Evolutionary conservation across 2,113 vertebrate species (phyloP), one percentile per base, ranked within the genome.

Genomic region (Cromileptes altivelis): DNA sequence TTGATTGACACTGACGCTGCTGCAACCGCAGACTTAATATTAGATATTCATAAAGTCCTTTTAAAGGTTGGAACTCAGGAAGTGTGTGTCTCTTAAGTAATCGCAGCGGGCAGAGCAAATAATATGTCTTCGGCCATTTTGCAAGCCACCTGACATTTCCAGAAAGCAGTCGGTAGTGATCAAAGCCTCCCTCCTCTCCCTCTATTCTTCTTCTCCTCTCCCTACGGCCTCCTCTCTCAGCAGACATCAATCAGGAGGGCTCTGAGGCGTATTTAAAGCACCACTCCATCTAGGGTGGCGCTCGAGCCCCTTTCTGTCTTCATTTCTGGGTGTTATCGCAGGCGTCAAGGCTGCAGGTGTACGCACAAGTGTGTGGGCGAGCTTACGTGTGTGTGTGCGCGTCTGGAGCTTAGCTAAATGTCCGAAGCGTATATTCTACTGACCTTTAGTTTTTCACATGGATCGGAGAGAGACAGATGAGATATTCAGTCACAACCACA

Each of bases 81-180:
- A 56, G 33, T 65, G 63, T 40, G 86, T n/a, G 52, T 72, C 68
- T 77, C 67, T 57, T 33, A 57, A 65, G 58, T 68, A 68, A 77
- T 63, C 68, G 65, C 73, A 47, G 77, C 71, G 45, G 80, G 69
- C 19, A 37, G 23, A 56, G 69, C 57, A 68, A 62, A 85, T 79
- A 10, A 7, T 65, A 70, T 27, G 57, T 88, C 75, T 84, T 69
- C 57, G 4, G 75, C 88, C 83, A 84, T 90, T 93, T 86, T 81
- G 71, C 64, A 40, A 89, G 80, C 87, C 65, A 73, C 69, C 89
- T 93, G 93, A 94, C 94, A 94, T 96, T 94, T 90, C 90, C 61
- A 91, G 80, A 84, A 12, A 86, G 88, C 88, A 50, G 82, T 61
- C 78, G 33, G 81, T 84, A 80, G 77, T 84, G 85, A 91, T 91